Conservation (phyloP, 2,888 invertebrate species). For the Brenthis ino region DNA sequence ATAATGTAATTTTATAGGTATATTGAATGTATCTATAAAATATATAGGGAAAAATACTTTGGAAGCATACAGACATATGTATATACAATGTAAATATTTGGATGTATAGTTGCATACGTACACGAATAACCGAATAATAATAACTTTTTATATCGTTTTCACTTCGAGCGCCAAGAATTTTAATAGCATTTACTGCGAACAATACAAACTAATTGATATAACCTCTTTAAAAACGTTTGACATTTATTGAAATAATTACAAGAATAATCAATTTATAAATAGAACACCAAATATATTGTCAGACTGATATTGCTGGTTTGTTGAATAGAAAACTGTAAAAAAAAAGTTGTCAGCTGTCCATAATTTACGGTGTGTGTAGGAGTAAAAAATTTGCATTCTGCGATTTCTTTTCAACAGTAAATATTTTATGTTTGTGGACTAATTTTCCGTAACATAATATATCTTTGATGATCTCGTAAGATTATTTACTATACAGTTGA, state of each 20-base stretch:
- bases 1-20: no score
- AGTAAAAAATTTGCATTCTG: slow-evolving; percentile 20
- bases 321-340: slow-evolving; percentile 13
- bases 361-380: slow-evolving; percentile 30
- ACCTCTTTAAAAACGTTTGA: neutral
- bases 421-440: neutral
- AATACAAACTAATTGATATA: slow-evolving; percentile 8
- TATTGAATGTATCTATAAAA: no score
- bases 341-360: slow-evolving; percentile 27
- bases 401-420: neutral
- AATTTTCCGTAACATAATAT: slow-evolving; percentile 11
- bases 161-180: slow-evolving; percentile 13
- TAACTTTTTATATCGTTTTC: neutral
- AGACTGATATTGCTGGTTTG: neutral
- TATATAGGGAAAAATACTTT: no score
- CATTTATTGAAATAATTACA: slow-evolving; percentile 7
- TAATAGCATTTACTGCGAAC: neutral
- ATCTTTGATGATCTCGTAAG: slow-evolving; percentile 1
- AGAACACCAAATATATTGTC: slow-evolving; percentile 1
- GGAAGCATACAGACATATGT: no score
- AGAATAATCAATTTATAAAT: neutral
- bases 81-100: no score
- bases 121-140: no score
- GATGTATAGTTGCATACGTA: no score
- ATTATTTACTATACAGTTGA: slow-evolving; percentile 2